These are phyloP conservation scores for Physeter macrocephalus DNA, from an alignment of 2,113 vertebrate species.

Conservation along the genomic window DNA sequence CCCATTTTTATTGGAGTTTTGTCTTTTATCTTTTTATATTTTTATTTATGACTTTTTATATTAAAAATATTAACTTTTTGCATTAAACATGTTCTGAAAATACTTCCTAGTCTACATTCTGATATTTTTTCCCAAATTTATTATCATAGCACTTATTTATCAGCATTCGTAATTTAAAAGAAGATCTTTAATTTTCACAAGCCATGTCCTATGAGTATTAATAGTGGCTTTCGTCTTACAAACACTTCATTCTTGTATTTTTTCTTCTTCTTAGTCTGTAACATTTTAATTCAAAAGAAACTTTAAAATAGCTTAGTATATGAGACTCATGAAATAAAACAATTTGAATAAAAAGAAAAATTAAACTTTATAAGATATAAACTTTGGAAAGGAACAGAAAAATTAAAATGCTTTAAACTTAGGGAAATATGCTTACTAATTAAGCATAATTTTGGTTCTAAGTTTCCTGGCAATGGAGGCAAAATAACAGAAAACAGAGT, in stretches of 20 bases:
- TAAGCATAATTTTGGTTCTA: neutral
- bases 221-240: neutral
- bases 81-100: neutral
- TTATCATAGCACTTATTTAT: neutral
- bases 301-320: neutral
- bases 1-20: neutral
- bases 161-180: neutral
- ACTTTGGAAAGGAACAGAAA: neutral
- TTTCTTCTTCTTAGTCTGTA: neutral
- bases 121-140: neutral
- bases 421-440: neutral
- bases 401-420: neutral
- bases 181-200: neutral
- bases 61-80: neutral
- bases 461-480: neutral
- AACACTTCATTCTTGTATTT: neutral
- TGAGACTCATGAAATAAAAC: neutral
- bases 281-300: neutral
- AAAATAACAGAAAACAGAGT: neutral
- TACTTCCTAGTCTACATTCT: neutral
- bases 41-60: neutral
- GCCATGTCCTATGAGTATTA: neutral
- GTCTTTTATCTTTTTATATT: neutral
- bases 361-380: neutral
- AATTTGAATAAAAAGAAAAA: neutral